phyloP scores from a whole-genome alignment of 2,888 invertebrate species.

The Cyrtodaria siliqua region DNA sequence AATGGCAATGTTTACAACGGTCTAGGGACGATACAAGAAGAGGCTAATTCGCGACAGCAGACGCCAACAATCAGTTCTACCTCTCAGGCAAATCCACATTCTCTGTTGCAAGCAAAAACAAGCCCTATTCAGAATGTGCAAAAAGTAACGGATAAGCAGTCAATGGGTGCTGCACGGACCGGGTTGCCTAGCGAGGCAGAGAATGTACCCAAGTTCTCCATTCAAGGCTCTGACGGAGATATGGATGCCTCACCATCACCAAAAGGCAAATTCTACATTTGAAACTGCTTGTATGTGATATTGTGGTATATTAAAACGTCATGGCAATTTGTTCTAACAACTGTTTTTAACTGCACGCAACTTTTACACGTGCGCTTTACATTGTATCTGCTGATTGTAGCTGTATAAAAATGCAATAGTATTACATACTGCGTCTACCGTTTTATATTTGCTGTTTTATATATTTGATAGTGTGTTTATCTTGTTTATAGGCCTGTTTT shows the following conservation, averaged over 20 bases:
- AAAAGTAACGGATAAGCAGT: not conserved
- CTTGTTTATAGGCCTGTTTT: too few species aligned
- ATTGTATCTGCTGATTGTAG: too few species aligned
- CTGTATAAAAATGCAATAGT: too few species aligned
- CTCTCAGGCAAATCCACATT: not conserved
- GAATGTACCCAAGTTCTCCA: slow-evolving; percentile 28
- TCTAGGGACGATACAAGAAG: slow-evolving; percentile 68
- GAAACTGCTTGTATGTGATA: slow-evolving; percentile 5
- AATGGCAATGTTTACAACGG: slow-evolving; percentile 18
- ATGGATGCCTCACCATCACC: slow-evolving; percentile 51
- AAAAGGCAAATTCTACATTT: slow-evolving; percentile 67
- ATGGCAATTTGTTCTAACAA: too few species aligned
- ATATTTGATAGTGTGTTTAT: too few species aligned
- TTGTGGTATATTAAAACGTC: too few species aligned
- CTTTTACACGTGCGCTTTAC: too few species aligned
- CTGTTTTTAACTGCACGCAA: too few species aligned
- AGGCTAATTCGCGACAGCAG: slow-evolving; percentile 16
- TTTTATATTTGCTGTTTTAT: too few species aligned
- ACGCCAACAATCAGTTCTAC: slow-evolving; percentile 3
- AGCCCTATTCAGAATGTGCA: not conserved
- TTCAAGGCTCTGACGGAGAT: slow-evolving; percentile 34
- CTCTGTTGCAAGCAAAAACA: not conserved
- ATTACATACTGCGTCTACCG: too few species aligned
- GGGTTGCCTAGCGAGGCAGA: not conserved
- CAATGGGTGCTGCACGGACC: slow-evolving; percentile 1